Evolutionary conservation across 2,888 invertebrate species (phyloP), one percentile per base, ranked within the genome.

Genomic region (Calameuta filiformis): DNA sequence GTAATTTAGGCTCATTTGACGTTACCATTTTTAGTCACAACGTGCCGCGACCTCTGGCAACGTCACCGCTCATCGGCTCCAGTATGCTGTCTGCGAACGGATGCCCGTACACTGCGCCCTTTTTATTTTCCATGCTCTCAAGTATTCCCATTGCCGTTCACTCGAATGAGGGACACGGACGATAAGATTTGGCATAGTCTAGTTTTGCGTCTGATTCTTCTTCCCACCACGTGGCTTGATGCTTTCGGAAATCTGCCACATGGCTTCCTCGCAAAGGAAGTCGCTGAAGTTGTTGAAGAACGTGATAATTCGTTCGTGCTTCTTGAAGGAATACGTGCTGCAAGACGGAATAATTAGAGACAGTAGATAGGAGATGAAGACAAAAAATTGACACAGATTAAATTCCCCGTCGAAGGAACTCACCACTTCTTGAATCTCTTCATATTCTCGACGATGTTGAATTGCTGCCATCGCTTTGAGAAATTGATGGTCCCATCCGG

Each of bases 381-480:
- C 34, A 71, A 69, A 40, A 15, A 12, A 40, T 15, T 15, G 40
- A 40, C 1, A 15, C 15, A 68, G 68, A 75, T 40, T 56, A 23
- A 31, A 68, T 73, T 12, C n/a, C 35, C 3, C 37, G 15, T 40
- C 40, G 15, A 40, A 40, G 15, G 40, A 40, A 93, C 94, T 93
- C 92, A 98, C 99, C 98, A 97, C 93, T 97, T 97, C 90, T 98
- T 98, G 92, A 99, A 99, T 90, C 98, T 94, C 91, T 98, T 97
- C 97, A 99, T 98, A 91, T 98, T 98, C 92, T 99, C 98, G 89
- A 99, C 96, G 83, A 99, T 98, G 90, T 98, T 97, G 92, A 97
- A 99, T 92, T 99, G 99, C 91, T 99, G 99, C 98, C 99, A 99
- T 85, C 99, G 94, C 93, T 99, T 99, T 15, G 98, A 97, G 92